Conservation (phyloP, 2,113 vertebrate species). For the Scolopax mira region DNA sequence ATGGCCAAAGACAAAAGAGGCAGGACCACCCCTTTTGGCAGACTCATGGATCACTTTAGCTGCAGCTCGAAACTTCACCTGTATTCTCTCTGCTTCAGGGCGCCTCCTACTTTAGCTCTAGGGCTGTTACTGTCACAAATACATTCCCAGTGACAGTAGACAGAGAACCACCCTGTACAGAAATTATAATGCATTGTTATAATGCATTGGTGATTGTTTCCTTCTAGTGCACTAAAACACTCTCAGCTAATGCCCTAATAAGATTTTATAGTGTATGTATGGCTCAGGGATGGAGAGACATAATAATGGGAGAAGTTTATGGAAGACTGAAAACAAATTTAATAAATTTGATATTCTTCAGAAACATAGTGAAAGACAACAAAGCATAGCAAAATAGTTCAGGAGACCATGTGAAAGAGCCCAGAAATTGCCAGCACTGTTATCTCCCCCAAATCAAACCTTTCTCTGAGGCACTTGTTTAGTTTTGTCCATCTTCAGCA, state of each 20-base stretch:
- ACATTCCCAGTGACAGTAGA: neutral
- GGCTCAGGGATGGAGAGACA: neutral
- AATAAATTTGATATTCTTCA: neutral
- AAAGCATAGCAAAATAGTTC: neutral
- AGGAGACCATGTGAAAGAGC: neutral
- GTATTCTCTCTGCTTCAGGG: neutral
- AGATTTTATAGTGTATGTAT: conserved; percentile 25
- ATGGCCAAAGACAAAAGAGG: neutral
- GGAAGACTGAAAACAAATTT: neutral
- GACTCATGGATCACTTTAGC: neutral
- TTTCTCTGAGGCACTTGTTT: neutral
- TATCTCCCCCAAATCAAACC: neutral
- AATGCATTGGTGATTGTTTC: neutral
- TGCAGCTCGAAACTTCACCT: neutral
- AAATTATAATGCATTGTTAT: too few relatives aligned
- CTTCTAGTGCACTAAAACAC: conserved; percentile 20
- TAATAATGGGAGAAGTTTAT: neutral
- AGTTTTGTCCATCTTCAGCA: neutral
- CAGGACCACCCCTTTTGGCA: neutral
- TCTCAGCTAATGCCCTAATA: conserved; percentile 21
- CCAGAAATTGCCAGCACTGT: neutral
- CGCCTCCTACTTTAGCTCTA: neutral
- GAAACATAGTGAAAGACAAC: neutral
- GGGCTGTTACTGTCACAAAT: conserved; percentile 1
- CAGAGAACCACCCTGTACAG: neutral